Evolutionary conservation across 2,797 vertebrate species (phyloP).

Genomic region (Gallinago nigripennis): DNA sequence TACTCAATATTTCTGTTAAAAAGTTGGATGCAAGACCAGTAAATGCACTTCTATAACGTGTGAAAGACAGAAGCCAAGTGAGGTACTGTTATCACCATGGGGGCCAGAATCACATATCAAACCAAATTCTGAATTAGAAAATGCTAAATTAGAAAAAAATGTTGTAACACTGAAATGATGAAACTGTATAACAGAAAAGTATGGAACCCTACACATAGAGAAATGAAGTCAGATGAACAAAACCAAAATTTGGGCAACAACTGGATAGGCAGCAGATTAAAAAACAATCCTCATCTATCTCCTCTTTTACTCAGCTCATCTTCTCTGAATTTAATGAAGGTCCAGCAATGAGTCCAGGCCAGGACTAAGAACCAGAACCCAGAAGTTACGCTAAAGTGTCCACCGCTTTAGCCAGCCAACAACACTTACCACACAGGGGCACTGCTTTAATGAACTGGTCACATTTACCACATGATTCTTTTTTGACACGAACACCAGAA

Average conservation of each 20-base stretch:
- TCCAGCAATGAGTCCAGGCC: not conserved
- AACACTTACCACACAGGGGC: not conserved
- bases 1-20: not conserved
- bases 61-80: not conserved
- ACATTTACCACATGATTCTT: not conserved
- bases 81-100: not conserved
- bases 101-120: not conserved
- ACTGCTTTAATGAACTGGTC: not conserved
- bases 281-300: not conserved
- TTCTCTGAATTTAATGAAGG: not conserved
- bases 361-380: not conserved
- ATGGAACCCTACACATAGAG: not conserved
- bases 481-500: not conserved
- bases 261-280: not conserved
- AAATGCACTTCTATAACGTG: not conserved
- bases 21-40: not conserved
- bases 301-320: not conserved
- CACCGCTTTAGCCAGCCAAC: not conserved
- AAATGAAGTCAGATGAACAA: not conserved
- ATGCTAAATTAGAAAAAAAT: not conserved
- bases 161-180: not conserved
- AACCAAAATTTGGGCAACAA: not conserved
- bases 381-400: not conserved
- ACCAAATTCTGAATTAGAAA: not conserved
- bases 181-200: not conserved